Evolutionary conservation across 2,888 invertebrate species (phyloP).

Genomic region (Tachina lurida): DNA sequence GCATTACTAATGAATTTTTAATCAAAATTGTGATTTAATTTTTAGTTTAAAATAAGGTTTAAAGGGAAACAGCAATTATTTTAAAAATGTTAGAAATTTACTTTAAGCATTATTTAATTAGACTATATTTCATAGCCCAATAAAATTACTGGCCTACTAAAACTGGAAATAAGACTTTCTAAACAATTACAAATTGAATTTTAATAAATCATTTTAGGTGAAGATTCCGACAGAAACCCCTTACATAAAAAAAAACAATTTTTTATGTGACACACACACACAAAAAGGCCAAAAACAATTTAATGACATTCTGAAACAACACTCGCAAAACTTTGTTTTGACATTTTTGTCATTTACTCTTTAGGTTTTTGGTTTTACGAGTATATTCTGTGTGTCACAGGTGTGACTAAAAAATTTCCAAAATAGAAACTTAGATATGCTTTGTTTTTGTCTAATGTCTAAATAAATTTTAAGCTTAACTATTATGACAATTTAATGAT

Average conservation of each 20-base stretch:
- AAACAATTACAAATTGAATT: no score
- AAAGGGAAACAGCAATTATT: background rate
- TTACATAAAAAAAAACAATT: background rate
- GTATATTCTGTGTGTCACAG: conserved; percentile 44
- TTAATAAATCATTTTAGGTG: no score
- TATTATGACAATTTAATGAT: background rate
- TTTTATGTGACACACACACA: background rate
- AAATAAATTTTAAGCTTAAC: background rate
- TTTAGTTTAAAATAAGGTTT: conserved; percentile 19
- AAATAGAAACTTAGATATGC: conserved; percentile 18
- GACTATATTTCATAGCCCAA: no score
- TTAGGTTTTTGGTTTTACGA: conserved; percentile 18
- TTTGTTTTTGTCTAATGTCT: conserved; percentile 18
- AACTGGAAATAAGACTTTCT: no score
- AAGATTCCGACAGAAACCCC: no score
- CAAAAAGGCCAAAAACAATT: conserved; percentile 27
- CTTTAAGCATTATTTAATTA: no score
- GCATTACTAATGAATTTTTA: conserved; percentile 56
- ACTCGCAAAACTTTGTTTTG: conserved; percentile 61
- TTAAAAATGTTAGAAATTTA: background rate
- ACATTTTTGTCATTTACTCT: conserved; percentile 60
- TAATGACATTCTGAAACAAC: conserved; percentile 66
- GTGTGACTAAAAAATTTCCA: conserved; percentile 60
- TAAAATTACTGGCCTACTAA: no score
- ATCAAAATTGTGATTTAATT: conserved; percentile 63